Evolutionary conservation across 2,888 invertebrate species (phyloP).

Genomic region (Microctonus aethiopoides): DNA sequence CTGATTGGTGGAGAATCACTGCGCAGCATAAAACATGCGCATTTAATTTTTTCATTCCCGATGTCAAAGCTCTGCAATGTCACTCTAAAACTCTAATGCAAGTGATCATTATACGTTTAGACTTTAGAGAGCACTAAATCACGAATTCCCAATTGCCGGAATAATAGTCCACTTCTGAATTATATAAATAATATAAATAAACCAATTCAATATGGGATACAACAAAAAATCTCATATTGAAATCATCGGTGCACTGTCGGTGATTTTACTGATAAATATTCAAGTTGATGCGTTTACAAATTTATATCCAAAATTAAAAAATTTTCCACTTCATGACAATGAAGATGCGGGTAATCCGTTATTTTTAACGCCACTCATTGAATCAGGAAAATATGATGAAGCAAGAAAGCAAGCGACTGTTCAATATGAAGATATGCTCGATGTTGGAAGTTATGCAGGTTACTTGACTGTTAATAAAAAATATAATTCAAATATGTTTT

Average conservation of each 20-base stretch:
- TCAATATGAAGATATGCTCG: constrained; percentile 71
- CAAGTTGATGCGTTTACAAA: constrained; percentile 35
- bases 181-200: neutral
- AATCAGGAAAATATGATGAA: constrained; percentile 76
- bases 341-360: constrained; percentile 72
- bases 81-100: too few relatives aligned
- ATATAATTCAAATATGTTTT: constrained; percentile 85
- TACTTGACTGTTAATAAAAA: constrained; percentile 85
- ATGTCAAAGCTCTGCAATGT: too few relatives aligned
- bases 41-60: too few relatives aligned
- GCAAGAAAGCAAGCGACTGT: constrained; percentile 72
- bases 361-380: constrained; percentile 80
- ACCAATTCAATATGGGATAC: neutral
- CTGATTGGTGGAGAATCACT: too few relatives aligned
- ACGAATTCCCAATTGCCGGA: too few relatives aligned
- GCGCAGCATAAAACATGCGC: too few relatives aligned
- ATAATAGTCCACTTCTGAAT: too few relatives aligned
- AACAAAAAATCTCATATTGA: neutral
- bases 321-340: constrained; percentile 55
- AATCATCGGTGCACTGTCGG: neutral
- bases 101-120: too few relatives aligned
- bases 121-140: too few relatives aligned
- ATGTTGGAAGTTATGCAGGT: constrained; percentile 79
- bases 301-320: constrained; percentile 57
- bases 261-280: neutral